Evolutionary conservation across 1,140 invertebrate species (phyloP).

Genomic region (Gonioctena quinquepunctata): DNA sequence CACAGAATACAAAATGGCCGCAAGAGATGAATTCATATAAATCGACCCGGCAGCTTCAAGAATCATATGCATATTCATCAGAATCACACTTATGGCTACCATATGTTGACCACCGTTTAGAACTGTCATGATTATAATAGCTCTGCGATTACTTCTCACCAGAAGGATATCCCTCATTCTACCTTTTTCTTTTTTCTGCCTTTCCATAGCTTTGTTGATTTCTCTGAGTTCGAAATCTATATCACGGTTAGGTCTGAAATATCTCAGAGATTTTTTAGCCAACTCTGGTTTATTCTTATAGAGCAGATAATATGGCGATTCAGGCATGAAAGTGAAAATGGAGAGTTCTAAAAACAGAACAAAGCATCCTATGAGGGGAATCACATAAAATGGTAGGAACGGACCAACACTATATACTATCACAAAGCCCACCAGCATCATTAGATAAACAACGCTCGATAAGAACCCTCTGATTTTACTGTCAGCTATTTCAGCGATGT

Average conservation of each 20-base stretch:
- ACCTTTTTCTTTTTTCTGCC: conserved; percentile 38
- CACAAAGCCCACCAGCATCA: conserved; percentile 45
- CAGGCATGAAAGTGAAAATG: conserved; percentile 36
- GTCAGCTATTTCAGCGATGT: conserved; percentile 50
- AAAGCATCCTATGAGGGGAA: conserved; percentile 38
- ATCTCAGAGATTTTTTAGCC: conserved; percentile 58
- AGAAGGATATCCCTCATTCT: conserved; percentile 36
- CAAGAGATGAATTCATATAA: conserved; percentile 33
- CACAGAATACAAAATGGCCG: conserved; percentile 54
- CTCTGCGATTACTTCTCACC: conserved; percentile 38
- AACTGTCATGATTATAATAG: conserved; percentile 46
- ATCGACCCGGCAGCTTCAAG: conserved; percentile 51
- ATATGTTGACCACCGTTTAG: conserved; percentile 62
- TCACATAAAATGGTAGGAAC: conserved; percentile 29
- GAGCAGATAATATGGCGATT: conserved; percentile 35
- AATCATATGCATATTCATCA: conserved; percentile 61
- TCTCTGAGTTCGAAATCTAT: conserved; percentile 57
- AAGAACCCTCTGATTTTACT: conserved; percentile 44
- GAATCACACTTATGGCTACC: conserved; percentile 59
- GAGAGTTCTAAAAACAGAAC: conserved; percentile 26
- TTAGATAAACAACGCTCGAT: conserved; percentile 39
- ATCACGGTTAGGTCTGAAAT: conserved; percentile 57
- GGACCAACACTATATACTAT: conserved; percentile 41
- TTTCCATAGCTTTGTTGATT: conserved; percentile 44
- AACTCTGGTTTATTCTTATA: conserved; percentile 50